phyloP scores from a whole-genome alignment of 2,797 vertebrate species.

The Podargus strigoides region DNA sequence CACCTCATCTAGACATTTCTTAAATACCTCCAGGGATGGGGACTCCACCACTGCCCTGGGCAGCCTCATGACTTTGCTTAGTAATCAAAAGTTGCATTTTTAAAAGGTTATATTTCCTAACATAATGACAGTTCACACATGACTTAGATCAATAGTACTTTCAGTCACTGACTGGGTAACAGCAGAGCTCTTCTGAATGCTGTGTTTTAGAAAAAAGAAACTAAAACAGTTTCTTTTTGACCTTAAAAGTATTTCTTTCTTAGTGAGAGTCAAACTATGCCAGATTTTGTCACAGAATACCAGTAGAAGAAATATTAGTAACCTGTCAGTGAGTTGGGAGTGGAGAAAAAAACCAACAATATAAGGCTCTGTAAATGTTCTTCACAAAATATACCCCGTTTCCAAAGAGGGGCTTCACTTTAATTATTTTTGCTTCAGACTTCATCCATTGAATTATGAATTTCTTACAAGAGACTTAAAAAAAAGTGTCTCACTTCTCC shows the following conservation, averaged over 20 bases:
- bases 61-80: not conserved
- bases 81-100: not conserved
- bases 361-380: slow-evolving; percentile 15
- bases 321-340: not conserved
- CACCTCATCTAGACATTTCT: no score
- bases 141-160: not conserved
- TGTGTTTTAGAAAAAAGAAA: not conserved
- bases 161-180: not conserved
- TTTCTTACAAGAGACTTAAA: slow-evolving; percentile 28
- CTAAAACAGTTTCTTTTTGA: not conserved
- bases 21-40: no score
- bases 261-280: not conserved
- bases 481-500: not conserved
- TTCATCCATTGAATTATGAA: slow-evolving; percentile 26
- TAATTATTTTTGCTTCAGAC: slow-evolving; percentile 50
- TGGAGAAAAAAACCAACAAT: not conserved
- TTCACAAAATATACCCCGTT: slow-evolving; percentile 23
- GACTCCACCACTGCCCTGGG: no score
- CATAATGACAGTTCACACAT: not conserved
- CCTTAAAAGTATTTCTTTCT: not conserved
- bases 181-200: not conserved
- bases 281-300: not conserved
- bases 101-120: not conserved
- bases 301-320: not conserved
- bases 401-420: slow-evolving; percentile 36